Evolutionary conservation across 2,797 vertebrate genomes (phyloP), one percentile per base, ranked within the genome.

Genomic region (Mus spretus): DNA sequence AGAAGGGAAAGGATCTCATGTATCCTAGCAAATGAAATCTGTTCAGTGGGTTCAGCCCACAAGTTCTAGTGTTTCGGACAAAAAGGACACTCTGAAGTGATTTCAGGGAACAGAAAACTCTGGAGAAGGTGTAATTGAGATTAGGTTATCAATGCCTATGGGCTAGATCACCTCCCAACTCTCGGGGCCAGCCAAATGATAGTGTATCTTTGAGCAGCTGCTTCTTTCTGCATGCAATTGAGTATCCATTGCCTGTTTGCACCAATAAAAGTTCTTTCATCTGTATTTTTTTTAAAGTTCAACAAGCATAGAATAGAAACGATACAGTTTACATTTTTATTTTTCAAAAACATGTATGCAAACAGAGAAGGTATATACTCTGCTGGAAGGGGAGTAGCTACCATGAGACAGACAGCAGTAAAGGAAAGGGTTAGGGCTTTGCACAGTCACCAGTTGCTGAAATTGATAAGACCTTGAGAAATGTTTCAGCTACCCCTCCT

Each of bases 61-160:
- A 26, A 14, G 20, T 40, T 93, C 17, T 53, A 53, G 61, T 61
- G 28, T 80, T 96, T 92, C 75, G 65, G 61, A 92, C 78, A 94
- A 53, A 92, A 17, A 63, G 5, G 70, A 95, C 47, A 75, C 20
- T 87, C 61, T 55, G 47, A 87, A 92, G n/a, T 88, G 31, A 95
- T 70, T 61, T 82, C 10, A 89, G 24, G n/a, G 19, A 96, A 91
- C 67, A 57, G 37, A 34, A 86, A 93, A 83, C 72, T 47, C 67
- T 77, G 44, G 37, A 80, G 81, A 93, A 75, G 44, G 3, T 31
- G 14, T 0, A 20, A 26, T 8, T 34, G 20, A 61, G 44, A 89
- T 34, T 8, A 59, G 12, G 24, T 20, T 50, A 34, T 22, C 37
- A 37, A 47, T 77, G 11, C 77, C 34, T 85, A 7, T 12, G 14